A percentile compares a stretch with the other conserved stretches of the same genome.
Evolutionary conservation across 2,797 vertebrate species (phyloP).

Genomic region (Spondyliosoma cantharus): DNA sequence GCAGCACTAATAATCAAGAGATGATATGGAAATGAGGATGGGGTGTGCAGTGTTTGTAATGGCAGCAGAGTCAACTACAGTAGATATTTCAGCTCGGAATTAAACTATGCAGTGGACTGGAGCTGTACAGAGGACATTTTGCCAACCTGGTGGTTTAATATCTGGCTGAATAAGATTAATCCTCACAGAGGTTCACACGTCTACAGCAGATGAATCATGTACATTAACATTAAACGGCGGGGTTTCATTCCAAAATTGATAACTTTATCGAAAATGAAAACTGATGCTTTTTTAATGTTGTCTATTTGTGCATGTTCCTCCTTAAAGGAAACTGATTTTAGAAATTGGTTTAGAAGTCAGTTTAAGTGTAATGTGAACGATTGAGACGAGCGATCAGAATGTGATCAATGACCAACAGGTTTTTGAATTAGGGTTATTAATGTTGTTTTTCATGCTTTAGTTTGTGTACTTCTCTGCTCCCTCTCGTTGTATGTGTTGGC

Average conservation of each 20-base stretch:
- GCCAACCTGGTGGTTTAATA: constrained; percentile 18
- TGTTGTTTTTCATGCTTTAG: background rate
- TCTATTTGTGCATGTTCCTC: background rate
- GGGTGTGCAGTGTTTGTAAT: constrained; percentile 42
- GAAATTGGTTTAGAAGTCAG: background rate
- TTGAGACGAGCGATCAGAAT: background rate
- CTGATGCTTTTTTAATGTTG: background rate
- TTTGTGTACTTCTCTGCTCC: background rate
- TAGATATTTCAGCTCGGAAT: constrained; percentile 48
- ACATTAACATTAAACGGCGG: background rate
- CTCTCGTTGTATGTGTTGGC: background rate
- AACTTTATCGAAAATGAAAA: background rate
- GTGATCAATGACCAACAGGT: background rate
- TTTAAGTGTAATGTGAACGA: background rate
- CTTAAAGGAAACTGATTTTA: background rate
- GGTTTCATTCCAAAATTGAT: background rate
- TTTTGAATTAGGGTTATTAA: background rate
- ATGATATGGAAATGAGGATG: constrained; percentile 69
- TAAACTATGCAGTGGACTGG: constrained; percentile 38
- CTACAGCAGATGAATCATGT: background rate
- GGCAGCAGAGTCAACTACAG: constrained; percentile 48
- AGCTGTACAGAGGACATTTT: constrained; percentile 29
- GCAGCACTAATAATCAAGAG: constrained; percentile 65
- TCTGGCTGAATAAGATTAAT: constrained; percentile 28
- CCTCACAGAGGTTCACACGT: background rate